Evolutionary conservation across 2,888 invertebrate genomes (phyloP).

Genomic region (Sipha maydis): DNA sequence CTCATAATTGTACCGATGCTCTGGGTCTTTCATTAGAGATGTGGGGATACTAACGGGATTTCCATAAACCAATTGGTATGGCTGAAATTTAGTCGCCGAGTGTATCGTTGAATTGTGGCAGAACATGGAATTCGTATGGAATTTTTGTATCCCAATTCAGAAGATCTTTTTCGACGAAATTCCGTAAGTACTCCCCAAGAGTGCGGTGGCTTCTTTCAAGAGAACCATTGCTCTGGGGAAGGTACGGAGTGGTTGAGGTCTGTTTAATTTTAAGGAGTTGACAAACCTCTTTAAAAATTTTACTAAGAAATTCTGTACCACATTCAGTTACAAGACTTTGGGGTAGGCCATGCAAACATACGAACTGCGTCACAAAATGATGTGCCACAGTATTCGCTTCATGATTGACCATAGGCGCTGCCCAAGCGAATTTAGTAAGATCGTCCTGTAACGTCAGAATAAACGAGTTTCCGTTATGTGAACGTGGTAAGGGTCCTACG

Average conservation of each 20-base stretch:
- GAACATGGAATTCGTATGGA: not conserved
- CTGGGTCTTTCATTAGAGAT: too few relatives aligned
- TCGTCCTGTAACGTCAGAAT: too few relatives aligned
- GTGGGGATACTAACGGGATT: too few relatives aligned
- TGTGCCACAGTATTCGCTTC: not conserved
- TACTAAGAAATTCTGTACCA: constrained; percentile 21
- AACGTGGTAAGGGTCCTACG: not conserved
- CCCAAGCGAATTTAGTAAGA: not conserved
- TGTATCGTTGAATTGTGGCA: not conserved
- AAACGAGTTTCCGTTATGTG: not conserved
- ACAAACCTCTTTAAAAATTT: not conserved
- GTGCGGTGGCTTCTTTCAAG: not conserved
- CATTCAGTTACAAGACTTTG: not conserved
- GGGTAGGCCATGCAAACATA: not conserved
- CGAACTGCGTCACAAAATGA: constrained; percentile 3
- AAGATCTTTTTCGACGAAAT: not conserved
- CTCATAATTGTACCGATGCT: too few relatives aligned
- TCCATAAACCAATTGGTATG: not conserved
- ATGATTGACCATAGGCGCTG: not conserved
- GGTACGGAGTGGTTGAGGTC: not conserved
- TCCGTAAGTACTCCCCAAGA: not conserved
- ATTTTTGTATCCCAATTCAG: not conserved
- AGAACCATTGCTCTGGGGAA: not conserved
- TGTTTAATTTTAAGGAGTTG: not conserved
- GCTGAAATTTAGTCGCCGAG: not conserved